Conservation (phyloP, 1,140 invertebrate genomes). For the Armadillidium nasatum region DNA sequence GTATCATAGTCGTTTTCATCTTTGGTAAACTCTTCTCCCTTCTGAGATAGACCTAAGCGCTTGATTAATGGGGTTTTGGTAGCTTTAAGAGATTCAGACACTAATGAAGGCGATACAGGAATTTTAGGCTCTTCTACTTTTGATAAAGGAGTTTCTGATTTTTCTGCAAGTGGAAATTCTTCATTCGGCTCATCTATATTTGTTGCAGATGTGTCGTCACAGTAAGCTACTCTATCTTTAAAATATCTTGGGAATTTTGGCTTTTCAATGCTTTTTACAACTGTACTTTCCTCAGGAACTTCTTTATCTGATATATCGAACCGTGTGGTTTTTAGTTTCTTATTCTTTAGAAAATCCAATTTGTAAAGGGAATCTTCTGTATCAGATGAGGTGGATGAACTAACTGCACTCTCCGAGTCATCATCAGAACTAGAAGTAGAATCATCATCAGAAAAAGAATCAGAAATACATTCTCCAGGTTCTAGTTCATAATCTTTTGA, state of each 20-base stretch:
- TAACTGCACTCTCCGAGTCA: too few species aligned
- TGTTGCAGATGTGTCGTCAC: not conserved
- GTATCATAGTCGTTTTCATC: not conserved
- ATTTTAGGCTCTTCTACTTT: not conserved
- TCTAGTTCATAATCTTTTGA: not conserved
- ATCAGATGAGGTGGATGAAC: too few species aligned
- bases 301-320: too few species aligned
- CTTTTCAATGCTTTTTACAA: not conserved
- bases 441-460: not conserved
- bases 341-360: too few species aligned
- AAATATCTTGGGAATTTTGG: not conserved
- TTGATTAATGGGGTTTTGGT: constrained; percentile 1
- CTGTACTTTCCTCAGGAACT: too few species aligned
- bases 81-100: not conserved
- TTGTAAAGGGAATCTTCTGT: too few species aligned
- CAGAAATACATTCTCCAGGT: not conserved
- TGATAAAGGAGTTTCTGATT: not conserved
- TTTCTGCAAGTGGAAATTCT: not conserved
- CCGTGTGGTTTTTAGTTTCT: too few species aligned
- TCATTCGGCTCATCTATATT: not conserved
- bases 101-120: not conserved
- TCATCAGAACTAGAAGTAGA: not conserved
- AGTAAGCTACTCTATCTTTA: not conserved
- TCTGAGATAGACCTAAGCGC: not conserved
- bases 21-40: not conserved